Evolutionary conservation across 1,140 invertebrate genomes (phyloP), one percentile per base, ranked within the genome.

Genomic region (Saccostrea glomerata): DNA sequence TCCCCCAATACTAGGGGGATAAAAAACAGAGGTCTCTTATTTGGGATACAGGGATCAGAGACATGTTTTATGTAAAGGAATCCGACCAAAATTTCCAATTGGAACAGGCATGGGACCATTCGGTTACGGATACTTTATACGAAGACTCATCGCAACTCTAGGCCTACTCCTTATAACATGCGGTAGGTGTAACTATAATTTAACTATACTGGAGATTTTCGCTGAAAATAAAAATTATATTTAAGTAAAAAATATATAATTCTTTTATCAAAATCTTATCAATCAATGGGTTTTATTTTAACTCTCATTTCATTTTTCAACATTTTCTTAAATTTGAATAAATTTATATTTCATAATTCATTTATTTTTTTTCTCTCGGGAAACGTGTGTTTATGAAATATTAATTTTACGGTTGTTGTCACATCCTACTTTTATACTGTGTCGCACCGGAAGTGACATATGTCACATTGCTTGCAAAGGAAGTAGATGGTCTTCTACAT

Each of bases 41-140:
- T 77, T 77, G 70, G 70, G 70, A 77, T 77, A 77, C 70, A 77
- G 70, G 70, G 70, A 77, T 30, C 70, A 36, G 23, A 77, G 70
- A 77, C 70, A 77, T 77, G 70, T 77, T 77, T 77, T 30, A 30
- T 77, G 70, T 77, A 77, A 77, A 77, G 70, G 70, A 77, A 30
- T 30, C 70, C 70, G 70, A 77, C 70, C 70, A 77, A 77, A 77
- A 36, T 77, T 77, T 77, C 70, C 70, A 77, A 36, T 36, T 77
- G 70, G 70, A 77, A 77, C 70, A 77, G 70, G 70, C 70, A 77
- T 77, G 70, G 70, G 70, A 77, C 70, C 70, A 77, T 77, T 77
- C 70, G 70, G 25, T 77, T 15, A 77, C 70, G 70, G 25, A 36
- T 77, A 77, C 25, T 77, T 77, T 30, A 77, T 77, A 77, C 70